Evolutionary conservation across 2,797 vertebrate genomes (phyloP).

Genomic region (Cetoscarus ocellatus): DNA sequence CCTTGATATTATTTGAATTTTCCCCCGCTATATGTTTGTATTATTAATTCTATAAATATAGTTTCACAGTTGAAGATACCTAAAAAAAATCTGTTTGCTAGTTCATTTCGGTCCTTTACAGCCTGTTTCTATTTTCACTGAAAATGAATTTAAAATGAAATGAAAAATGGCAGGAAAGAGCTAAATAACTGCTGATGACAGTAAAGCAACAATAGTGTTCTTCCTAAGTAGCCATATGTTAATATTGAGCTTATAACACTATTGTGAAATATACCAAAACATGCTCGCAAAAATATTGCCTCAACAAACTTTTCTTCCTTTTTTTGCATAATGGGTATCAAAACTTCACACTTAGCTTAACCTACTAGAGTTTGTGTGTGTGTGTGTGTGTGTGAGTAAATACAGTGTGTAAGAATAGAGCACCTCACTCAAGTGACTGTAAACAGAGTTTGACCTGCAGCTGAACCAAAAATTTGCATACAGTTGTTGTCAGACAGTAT

Average conservation of each 20-base stretch:
- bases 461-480: constrained; percentile 31
- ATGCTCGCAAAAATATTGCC: background rate
- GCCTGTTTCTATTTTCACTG: too few relatives aligned
- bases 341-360: background rate
- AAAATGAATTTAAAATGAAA: too few relatives aligned
- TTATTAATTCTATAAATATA: too few relatives aligned
- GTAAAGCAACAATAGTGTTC: too few relatives aligned
- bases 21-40: too few relatives aligned
- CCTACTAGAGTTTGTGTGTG: constrained; percentile 2
- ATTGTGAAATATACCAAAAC: background rate
- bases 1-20: too few relatives aligned
- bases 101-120: too few relatives aligned
- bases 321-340: background rate
- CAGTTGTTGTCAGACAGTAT: constrained; percentile 17
- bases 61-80: too few relatives aligned
- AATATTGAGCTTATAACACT: background rate
- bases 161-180: too few relatives aligned
- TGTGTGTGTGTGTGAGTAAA: constrained; percentile 2
- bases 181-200: too few relatives aligned
- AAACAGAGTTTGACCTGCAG: constrained; percentile 41
- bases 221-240: too few relatives aligned
- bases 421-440: constrained; percentile 10
- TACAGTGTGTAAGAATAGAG: constrained; percentile 7
- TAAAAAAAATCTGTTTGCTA: too few relatives aligned
- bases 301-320: background rate